phyloP scores from a whole-genome alignment of 2,888 invertebrate genomes.

The Sycophila texana region DNA sequence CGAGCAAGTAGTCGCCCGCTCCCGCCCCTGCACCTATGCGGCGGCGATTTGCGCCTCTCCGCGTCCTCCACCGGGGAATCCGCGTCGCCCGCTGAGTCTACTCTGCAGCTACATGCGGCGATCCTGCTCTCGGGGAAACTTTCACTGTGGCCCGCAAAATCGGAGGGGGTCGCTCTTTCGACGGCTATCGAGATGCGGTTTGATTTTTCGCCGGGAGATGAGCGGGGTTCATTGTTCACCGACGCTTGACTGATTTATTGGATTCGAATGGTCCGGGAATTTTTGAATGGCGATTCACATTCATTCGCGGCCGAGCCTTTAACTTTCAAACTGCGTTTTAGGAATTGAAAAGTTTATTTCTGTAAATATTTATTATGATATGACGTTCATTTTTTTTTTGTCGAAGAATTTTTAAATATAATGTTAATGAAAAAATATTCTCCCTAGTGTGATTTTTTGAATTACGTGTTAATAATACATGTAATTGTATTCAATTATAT shows the following conservation, averaged over 20 bases:
- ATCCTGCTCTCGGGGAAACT: no score
- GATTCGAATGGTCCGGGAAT: background rate
- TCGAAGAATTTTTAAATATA: background rate
- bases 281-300: background rate
- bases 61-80: no score
- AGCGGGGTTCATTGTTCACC: background rate
- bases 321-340: background rate
- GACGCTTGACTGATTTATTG: constrained; percentile 10
- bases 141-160: no score
- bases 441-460: background rate
- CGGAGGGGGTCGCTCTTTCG: constrained; percentile 1
- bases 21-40: no score
- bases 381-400: no score
- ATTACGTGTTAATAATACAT: background rate
- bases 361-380: background rate
- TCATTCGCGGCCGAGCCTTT: no score
- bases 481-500: no score
- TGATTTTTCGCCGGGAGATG: background rate
- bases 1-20: no score
- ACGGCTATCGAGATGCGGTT: background rate
- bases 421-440: no score
- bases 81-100: no score
- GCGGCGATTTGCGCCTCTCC: no score
- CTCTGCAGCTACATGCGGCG: no score
- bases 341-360: background rate